Conservation (phyloP, 1,140 invertebrate species). For the Drosophila takahashii region DNA sequence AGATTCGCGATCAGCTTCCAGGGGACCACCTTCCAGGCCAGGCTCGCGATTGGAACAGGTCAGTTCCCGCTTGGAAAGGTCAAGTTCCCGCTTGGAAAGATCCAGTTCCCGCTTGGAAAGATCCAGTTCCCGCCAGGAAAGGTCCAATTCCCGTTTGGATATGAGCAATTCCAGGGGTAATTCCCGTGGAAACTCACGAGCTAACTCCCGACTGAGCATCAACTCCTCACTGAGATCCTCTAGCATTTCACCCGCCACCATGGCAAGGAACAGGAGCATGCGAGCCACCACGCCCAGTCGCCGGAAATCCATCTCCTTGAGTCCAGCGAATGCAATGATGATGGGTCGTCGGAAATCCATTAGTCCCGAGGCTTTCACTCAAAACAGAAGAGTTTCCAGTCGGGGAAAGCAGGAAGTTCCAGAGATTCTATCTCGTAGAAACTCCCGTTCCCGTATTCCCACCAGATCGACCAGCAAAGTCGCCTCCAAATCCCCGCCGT, state of each 20-base stretch:
- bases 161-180: conserved; percentile 48
- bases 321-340: conserved; percentile 38
- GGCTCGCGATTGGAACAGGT: conserved; percentile 63
- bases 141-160: conserved; percentile 65
- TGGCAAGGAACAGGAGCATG: conserved; percentile 23
- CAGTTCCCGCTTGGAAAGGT: conserved; percentile 45
- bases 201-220: conserved; percentile 74
- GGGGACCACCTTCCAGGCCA: conserved; percentile 57
- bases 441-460: conserved; percentile 73
- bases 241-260: conserved; percentile 64
- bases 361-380: conserved; percentile 47
- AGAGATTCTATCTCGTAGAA: conserved; percentile 40
- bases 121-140: conserved; percentile 52
- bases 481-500: conserved; percentile 18
- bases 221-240: conserved; percentile 58
- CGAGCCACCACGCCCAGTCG: conserved; percentile 46
- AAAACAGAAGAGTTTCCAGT: conserved; percentile 9
- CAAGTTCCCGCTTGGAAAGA: conserved; percentile 31
- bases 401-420: conserved; percentile 13
- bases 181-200: conserved; percentile 63
- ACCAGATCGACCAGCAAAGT: conserved; percentile 36
- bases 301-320: conserved; percentile 70
- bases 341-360: conserved; percentile 57
- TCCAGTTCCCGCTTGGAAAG: conserved; percentile 57
- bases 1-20: conserved; percentile 50